phyloP scores from a whole-genome alignment of 2,113 vertebrate species.

The Rutilus rutilus region DNA sequence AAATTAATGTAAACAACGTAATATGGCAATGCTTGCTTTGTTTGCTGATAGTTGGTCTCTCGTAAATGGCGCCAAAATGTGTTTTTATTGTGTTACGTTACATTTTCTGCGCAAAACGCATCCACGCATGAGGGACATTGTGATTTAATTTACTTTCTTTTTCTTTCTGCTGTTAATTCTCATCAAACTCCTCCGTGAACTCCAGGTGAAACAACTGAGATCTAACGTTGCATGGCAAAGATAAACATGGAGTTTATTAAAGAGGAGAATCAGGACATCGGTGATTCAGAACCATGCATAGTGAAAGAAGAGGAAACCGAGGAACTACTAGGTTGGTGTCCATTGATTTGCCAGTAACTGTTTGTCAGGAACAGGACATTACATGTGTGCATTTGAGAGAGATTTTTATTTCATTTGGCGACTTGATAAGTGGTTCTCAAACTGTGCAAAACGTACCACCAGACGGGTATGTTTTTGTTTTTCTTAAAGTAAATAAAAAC shows the following conservation, averaged over 20 bases:
- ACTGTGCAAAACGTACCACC: no score
- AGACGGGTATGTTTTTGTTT: no score
- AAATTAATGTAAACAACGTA: background rate
- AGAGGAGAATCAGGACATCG: background rate
- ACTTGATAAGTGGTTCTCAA: no score
- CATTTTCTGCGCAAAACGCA: background rate
- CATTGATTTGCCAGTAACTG: background rate
- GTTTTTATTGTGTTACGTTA: no score
- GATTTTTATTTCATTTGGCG: no score
- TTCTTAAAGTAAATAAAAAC: no score
- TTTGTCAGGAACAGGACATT: background rate
- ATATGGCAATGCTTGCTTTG: background rate
- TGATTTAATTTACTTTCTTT: background rate
- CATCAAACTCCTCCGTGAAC: background rate
- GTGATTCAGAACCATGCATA: background rate
- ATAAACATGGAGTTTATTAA: constrained; percentile 1
- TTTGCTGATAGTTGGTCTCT: background rate
- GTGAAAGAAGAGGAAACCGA: background rate
- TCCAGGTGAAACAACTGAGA: background rate
- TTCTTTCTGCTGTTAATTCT: background rate
- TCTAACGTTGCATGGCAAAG: background rate
- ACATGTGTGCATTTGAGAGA: no score
- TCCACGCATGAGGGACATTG: background rate
- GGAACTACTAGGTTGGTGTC: background rate
- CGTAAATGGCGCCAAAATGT: background rate